Conservation (phyloP, 2,797 vertebrate species). For the Neosilurus hyrtlii region DNA sequence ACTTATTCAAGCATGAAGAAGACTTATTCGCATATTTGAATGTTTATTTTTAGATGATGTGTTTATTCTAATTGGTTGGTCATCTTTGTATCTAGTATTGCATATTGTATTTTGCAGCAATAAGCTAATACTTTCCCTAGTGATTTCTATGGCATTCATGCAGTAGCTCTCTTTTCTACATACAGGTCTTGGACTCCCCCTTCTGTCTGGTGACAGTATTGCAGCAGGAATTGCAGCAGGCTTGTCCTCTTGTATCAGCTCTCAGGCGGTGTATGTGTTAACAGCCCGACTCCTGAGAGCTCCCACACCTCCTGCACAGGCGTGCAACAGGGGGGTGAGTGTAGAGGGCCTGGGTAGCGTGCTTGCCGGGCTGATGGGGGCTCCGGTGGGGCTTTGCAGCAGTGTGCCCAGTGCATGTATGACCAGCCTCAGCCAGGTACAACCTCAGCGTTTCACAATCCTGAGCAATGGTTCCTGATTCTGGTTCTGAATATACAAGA, state of each 20-base stretch:
- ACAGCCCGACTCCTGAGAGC: slow-evolving; percentile 67
- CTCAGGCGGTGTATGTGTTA: slow-evolving; percentile 74
- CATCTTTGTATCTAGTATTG: not conserved
- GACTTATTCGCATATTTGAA: not conserved
- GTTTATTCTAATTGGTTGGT: not conserved
- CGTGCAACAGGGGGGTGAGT: slow-evolving; percentile 77
- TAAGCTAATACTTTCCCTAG: not conserved
- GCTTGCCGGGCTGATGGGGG: slow-evolving; percentile 75
- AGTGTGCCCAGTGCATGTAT: slow-evolving; percentile 76
- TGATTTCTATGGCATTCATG: not conserved
- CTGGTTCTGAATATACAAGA: not conserved
- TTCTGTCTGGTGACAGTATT: slow-evolving; percentile 67
- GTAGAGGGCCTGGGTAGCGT: slow-evolving; percentile 77
- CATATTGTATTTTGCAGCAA: not conserved
- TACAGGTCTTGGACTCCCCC: slow-evolving; percentile 74
- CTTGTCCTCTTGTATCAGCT: slow-evolving; percentile 73
- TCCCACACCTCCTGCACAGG: slow-evolving; percentile 61
- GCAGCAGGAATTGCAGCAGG: slow-evolving; percentile 75
- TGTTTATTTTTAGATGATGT: not conserved
- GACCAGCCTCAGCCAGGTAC: slow-evolving; percentile 75
- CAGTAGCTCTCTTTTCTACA: slow-evolving; percentile 3
- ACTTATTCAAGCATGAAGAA: not conserved
- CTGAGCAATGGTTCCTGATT: too few species aligned
- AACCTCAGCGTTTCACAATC: not conserved
- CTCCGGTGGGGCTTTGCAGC: slow-evolving; percentile 67